These are phyloP conservation scores for Bubo blakistoni DNA, from an alignment of 2,113 vertebrate species.

Conservation along the genomic window DNA sequence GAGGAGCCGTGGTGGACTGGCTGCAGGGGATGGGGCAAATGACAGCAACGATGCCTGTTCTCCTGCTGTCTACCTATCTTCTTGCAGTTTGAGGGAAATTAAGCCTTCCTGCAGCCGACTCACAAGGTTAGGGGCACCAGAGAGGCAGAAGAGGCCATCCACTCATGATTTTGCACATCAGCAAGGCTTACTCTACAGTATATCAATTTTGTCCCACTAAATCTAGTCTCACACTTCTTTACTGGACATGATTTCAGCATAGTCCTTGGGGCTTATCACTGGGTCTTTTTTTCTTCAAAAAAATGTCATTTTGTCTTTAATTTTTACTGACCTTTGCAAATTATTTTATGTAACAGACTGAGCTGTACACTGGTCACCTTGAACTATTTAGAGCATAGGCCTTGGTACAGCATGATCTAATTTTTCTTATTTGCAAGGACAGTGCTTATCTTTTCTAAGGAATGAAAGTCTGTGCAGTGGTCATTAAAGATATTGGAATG, in stretches of 20 bases:
- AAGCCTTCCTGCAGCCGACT: neutral
- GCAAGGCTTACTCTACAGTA: neutral
- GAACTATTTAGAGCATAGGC: conserved; percentile 15
- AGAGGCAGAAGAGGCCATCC: neutral
- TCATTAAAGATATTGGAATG: conserved; percentile 29
- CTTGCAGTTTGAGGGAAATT: neutral
- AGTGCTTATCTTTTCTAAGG: conserved; percentile 26
- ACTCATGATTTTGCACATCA: neutral
- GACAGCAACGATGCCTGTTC: neutral
- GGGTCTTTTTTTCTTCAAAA: neutral
- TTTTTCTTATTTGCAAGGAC: conserved; percentile 47
- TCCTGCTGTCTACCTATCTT: neutral
- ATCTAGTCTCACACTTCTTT: neutral
- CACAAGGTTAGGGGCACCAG: neutral
- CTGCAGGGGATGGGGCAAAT: neutral
- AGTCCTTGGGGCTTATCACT: neutral
- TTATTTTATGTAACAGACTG: conserved; percentile 19
- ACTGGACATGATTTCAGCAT: neutral
- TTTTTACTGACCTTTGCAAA: conserved; percentile 23
- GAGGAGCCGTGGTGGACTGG: neutral
- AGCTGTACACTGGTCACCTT: conserved; percentile 31
- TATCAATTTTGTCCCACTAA: neutral
- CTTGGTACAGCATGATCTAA: conserved; percentile 26
- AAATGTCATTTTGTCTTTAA: neutral
- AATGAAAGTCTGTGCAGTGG: neutral